A percentile compares a stretch with the other conserved stretches of the same genome.
These are phyloP conservation scores for Calvadosia cruxmelitensis DNA, from an alignment of 30 jellyfish, hydroid and myxozoan genomes.

Conservation along the genomic window DNA sequence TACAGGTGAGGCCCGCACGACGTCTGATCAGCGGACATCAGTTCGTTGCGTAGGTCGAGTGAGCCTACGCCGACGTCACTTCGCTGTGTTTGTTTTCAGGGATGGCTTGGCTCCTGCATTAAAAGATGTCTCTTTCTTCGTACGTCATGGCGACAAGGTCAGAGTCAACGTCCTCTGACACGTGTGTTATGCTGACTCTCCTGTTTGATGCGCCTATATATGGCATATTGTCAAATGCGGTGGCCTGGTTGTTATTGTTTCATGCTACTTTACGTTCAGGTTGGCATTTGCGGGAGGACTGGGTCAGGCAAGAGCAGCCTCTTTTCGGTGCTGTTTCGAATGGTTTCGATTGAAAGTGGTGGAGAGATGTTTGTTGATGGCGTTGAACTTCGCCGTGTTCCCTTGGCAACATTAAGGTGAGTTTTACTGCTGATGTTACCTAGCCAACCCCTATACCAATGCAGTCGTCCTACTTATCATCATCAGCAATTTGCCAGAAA, in stretches of 20 bases:
- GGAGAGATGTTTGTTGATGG: slow-evolving; percentile 79
- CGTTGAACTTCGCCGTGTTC: slow-evolving; percentile 16
- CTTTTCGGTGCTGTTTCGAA: slow-evolving; percentile 54
- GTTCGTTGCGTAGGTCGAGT: too few species aligned
- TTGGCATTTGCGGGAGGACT: slow-evolving; percentile 96
- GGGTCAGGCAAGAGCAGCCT: slow-evolving; percentile 98
- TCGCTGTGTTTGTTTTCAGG: slow-evolving; percentile 8
- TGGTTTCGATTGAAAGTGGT: slow-evolving; percentile 20
- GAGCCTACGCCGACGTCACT: too few species aligned
- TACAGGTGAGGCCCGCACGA: slow-evolving; percentile 63
- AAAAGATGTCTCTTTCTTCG: slow-evolving; percentile 27
- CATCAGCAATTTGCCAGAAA: too few species aligned
- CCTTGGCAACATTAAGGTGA: slow-evolving; percentile 37
- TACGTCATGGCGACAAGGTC: slow-evolving; percentile 70
- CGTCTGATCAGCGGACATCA: too few species aligned
- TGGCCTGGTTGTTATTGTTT: not conserved
- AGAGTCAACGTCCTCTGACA: not conserved
- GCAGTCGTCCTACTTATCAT: too few species aligned
- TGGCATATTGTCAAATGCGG: not conserved
- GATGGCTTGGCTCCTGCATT: slow-evolving; percentile 57
- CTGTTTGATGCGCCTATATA: not conserved
- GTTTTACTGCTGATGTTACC: not conserved
- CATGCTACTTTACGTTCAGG: slow-evolving; percentile 14
- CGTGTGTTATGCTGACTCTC: not conserved
- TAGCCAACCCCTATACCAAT: too few species aligned